Conservation (phyloP, 2,113 vertebrate species). For the Melanocharis versteri region DNA sequence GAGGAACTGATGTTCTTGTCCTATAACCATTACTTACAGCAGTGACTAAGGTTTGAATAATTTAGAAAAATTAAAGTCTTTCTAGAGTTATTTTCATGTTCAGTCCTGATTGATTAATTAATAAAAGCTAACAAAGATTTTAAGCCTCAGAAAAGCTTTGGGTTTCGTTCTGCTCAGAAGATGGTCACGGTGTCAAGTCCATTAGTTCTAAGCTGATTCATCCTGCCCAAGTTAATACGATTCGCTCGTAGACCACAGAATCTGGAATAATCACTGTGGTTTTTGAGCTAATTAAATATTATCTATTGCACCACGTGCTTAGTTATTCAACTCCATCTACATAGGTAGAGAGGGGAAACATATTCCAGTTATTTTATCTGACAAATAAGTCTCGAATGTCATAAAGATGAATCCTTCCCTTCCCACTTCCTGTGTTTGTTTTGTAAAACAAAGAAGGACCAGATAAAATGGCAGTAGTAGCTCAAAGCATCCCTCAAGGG, state of each 20-base stretch:
- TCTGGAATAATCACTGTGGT: not conserved
- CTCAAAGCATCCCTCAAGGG: not conserved
- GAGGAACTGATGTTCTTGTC: not conserved
- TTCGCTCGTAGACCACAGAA: not conserved
- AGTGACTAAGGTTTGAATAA: conserved; percentile 11
- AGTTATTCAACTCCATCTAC: not conserved
- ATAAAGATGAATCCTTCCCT: not conserved
- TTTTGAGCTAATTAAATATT: conserved; percentile 12
- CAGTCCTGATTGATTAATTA: not conserved
- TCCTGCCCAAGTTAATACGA: not conserved
- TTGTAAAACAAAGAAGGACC: not conserved
- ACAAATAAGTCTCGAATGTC: not conserved
- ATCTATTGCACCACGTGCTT: not conserved
- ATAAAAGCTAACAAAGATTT: conserved; percentile 2
- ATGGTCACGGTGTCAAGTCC: not conserved
- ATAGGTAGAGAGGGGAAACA: not conserved
- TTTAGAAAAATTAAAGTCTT: not conserved
- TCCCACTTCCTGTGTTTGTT: not conserved
- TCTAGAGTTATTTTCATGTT: not conserved
- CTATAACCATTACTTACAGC: not conserved
- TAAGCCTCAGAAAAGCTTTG: not conserved
- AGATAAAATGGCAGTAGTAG: not conserved
- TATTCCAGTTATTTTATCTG: not conserved
- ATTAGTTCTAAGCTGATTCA: conserved; percentile 27
- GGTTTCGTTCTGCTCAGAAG: not conserved